phyloP scores from a whole-genome alignment of 64 coral and sea anemone species.

The Cladopsammia gracilis region DNA sequence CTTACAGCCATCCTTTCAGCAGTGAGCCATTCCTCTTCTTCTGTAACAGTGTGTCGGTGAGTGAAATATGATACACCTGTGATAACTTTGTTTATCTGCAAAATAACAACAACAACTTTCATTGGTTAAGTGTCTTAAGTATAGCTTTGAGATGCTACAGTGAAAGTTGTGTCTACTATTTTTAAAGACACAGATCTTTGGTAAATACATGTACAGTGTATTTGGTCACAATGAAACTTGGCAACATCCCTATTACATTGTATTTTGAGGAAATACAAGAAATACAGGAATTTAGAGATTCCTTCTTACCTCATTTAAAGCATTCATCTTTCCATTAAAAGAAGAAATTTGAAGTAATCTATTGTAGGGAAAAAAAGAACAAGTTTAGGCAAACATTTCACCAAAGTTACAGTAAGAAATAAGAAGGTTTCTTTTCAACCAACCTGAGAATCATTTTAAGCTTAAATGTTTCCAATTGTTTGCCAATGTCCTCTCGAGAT shows the following conservation, averaged over 20 bases:
- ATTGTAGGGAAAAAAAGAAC: background rate
- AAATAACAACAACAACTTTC: background rate
- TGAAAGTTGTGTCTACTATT: too few species aligned
- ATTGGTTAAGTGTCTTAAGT: too few species aligned
- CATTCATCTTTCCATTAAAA: conserved; percentile 99
- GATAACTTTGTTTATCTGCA: conserved; percentile 99
- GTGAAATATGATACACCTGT: conserved; percentile 98
- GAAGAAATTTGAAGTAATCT: conserved; percentile 99
- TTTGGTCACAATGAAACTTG: too few species aligned
- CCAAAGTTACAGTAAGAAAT: background rate
- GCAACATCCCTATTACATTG: too few species aligned
- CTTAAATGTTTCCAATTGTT: conserved; percentile 98
- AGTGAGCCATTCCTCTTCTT: conserved; percentile 98
- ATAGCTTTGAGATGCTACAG: too few species aligned
- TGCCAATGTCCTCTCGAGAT: conserved; percentile 88
- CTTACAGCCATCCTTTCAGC: conserved; percentile 98
- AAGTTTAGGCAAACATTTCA: background rate
- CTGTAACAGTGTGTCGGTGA: conserved; percentile 89
- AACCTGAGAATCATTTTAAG: conserved; percentile 99
- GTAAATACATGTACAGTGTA: too few species aligned
- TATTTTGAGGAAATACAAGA: too few species aligned
- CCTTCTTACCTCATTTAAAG: conserved; percentile 91
- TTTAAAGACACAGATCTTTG: too few species aligned
- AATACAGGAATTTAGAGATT: background rate
- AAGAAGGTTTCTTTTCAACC: background rate